Percentiles rank a stretch among this genome's conserved stretches.
Evolutionary conservation across 2,797 vertebrate species (phyloP).

Genomic region (Anolis apletophallus): DNA sequence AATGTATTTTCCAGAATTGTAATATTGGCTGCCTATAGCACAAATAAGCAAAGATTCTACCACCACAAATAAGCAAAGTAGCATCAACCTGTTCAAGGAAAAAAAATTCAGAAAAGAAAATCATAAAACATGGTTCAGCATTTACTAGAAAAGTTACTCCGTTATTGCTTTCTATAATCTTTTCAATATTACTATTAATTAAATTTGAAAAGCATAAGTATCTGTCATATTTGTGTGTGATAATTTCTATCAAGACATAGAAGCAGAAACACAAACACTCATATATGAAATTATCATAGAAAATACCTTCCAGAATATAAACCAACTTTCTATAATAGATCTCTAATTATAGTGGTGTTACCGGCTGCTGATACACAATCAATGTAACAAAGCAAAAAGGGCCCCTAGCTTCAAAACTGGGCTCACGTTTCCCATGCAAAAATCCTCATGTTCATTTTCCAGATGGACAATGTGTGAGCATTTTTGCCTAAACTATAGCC

Average conservation of each 20-base stretch:
- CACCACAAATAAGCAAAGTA: neutral
- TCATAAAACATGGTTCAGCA: neutral
- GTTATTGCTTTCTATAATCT: neutral
- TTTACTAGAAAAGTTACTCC: neutral
- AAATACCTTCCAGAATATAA: conserved; percentile 22
- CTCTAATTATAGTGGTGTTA: conserved; percentile 25
- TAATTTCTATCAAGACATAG: neutral
- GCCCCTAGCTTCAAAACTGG: neutral
- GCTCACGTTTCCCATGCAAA: neutral
- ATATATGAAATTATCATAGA: conserved; percentile 23
- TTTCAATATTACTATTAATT: neutral
- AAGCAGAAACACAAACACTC: conserved; percentile 21
- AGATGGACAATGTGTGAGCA: neutral
- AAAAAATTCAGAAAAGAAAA: neutral
- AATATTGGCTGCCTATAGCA: neutral
- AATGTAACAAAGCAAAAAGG: neutral
- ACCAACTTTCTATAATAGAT: conserved; percentile 18
- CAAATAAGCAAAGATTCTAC: neutral
- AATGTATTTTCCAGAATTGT: too few relatives aligned
- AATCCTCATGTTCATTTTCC: neutral
- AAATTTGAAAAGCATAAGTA: neutral
- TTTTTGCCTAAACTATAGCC: neutral
- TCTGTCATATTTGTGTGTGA: neutral
- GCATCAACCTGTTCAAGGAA: neutral
- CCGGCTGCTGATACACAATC: neutral